Percentiles rank a stretch among this genome's conserved stretches.
These are phyloP conservation scores for Hydropotes inermis DNA, from an alignment of 2,113 vertebrate genomes.

Conservation along the genomic window DNA sequence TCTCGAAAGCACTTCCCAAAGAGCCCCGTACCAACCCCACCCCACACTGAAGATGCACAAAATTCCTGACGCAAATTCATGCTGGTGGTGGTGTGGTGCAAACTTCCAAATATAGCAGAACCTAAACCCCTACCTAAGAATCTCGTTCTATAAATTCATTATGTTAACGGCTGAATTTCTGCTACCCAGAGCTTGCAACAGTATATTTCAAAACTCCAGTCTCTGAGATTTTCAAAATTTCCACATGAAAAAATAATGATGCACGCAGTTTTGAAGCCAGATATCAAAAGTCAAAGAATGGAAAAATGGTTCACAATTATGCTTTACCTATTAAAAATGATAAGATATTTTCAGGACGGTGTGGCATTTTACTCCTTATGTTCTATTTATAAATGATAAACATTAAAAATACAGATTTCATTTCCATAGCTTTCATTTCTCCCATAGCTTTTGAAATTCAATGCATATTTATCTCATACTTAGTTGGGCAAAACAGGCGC, in stretches of 20 bases:
- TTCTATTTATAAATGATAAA: not conserved
- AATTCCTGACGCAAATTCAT: not conserved
- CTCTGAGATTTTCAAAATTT: not conserved
- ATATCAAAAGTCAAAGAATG: not conserved
- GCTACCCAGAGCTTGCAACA: not conserved
- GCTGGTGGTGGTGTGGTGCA: not conserved
- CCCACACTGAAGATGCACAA: not conserved
- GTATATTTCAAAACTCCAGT: not conserved
- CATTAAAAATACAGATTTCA: not conserved
- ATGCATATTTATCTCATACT: not conserved
- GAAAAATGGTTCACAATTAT: not conserved
- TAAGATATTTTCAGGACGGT: not conserved
- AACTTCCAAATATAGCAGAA: not conserved
- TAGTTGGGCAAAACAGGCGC: not conserved
- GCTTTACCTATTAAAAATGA: not conserved
- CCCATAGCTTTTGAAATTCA: constrained; percentile 14
- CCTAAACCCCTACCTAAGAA: not conserved
- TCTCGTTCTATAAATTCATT: not conserved
- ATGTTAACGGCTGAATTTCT: not conserved
- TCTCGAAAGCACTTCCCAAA: not conserved
- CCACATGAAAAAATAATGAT: not conserved
- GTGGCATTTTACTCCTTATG: not conserved
- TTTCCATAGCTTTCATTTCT: not conserved
- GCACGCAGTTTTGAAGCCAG: not conserved
- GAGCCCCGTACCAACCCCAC: not conserved